Conservation (phyloP, 2,113 vertebrate genomes). For the Acrocephalus arundinaceus region DNA sequence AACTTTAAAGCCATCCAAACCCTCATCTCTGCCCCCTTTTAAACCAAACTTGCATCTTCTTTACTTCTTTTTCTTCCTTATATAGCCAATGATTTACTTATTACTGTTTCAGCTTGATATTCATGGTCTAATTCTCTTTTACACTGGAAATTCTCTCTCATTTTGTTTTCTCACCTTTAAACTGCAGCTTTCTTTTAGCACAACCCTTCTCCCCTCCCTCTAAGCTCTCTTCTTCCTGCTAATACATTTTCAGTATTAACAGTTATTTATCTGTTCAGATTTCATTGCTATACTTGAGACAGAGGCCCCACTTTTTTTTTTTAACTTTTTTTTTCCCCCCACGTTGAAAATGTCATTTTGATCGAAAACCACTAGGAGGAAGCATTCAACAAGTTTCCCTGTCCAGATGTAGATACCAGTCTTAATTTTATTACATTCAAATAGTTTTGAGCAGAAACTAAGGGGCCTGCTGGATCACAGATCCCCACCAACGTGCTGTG, state of each 20-base stretch:
- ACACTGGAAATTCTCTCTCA: background rate
- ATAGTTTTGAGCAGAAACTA: background rate
- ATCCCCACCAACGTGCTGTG: background rate
- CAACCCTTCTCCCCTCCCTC: background rate
- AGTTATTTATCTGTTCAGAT: background rate
- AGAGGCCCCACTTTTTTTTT: background rate
- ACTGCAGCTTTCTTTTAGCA: background rate
- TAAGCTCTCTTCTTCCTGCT: background rate
- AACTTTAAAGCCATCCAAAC: background rate
- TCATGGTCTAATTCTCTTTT: background rate
- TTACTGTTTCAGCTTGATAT: background rate
- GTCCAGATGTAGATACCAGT: background rate
- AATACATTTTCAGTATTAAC: background rate
- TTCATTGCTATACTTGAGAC: background rate
- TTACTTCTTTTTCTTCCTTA: background rate
- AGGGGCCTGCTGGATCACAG: background rate
- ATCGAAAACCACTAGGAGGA: slow-evolving; percentile 60
- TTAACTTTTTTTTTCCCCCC: background rate
- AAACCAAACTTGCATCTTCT: background rate
- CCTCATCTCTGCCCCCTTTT: background rate
- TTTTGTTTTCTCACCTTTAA: background rate
- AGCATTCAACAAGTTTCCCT: slow-evolving; percentile 60
- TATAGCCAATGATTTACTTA: background rate
- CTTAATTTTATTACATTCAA: background rate
- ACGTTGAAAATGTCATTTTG: background rate